Evolutionary conservation across 2,113 vertebrate genomes (phyloP).

Genomic region (Phainopepla nitens): DNA sequence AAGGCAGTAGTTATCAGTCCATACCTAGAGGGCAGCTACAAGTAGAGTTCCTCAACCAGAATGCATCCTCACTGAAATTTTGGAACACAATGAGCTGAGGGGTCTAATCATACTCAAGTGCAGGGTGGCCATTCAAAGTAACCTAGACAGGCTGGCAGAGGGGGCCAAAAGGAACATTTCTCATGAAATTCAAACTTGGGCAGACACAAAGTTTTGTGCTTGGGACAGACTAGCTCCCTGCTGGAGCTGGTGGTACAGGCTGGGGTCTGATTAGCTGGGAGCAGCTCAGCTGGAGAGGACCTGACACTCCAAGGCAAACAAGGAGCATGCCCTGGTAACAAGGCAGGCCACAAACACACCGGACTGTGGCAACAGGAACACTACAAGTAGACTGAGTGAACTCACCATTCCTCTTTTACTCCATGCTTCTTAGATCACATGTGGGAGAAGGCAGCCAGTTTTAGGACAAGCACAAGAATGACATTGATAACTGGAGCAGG

Average conservation of each 20-base stretch:
- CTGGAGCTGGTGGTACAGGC: neutral
- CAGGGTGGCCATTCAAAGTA: neutral
- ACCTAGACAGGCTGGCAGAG: neutral
- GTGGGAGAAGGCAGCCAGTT: neutral
- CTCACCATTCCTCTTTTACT: neutral
- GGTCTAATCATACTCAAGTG: neutral
- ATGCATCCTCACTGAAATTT: neutral
- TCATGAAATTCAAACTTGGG: neutral
- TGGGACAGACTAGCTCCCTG: neutral
- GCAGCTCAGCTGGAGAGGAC: neutral
- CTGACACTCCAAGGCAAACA: neutral
- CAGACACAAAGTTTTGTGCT: rapidly evolving
- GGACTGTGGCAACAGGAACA: neutral
- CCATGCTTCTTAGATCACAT: rapidly evolving
- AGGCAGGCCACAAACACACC: neutral
- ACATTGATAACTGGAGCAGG: rapidly evolving
- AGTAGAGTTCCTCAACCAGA: neutral
- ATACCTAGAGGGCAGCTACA: neutral
- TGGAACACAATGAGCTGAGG: neutral
- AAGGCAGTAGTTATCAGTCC: neutral
- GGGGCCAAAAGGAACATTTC: neutral
- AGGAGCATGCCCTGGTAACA: neutral
- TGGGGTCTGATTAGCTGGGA: neutral
- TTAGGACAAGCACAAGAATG: neutral
- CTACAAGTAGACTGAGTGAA: neutral